Conservation (phyloP, 2,888 invertebrate genomes). For the Uloborus plumipes region DNA sequence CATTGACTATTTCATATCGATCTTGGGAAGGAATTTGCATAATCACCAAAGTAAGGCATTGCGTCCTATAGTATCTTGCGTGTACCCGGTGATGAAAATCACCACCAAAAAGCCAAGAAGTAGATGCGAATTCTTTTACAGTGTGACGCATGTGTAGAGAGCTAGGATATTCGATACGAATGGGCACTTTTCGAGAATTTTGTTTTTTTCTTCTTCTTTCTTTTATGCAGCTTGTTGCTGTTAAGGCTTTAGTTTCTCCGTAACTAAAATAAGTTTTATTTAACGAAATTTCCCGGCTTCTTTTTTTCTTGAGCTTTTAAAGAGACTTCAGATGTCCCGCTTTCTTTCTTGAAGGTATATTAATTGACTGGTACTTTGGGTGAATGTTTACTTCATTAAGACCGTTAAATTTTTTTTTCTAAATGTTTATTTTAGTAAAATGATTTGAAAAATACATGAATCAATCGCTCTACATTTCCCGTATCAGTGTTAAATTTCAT, state of each 20-base stretch:
- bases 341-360: too few relatives aligned
- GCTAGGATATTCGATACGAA: constrained; percentile 6
- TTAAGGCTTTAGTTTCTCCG: background rate
- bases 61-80: constrained; percentile 19
- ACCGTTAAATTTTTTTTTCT: too few relatives aligned
- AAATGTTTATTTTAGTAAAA: too few relatives aligned
- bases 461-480: too few relatives aligned
- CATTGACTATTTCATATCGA: constrained; percentile 58
- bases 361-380: too few relatives aligned
- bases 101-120: constrained; percentile 30
- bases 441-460: too few relatives aligned
- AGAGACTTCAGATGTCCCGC: too few relatives aligned
- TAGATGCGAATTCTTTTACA: constrained; percentile 15
- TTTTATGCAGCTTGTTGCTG: too few relatives aligned
- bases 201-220: background rate
- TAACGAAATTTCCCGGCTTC: background rate
- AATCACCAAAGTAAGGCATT: constrained; percentile 56
- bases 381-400: too few relatives aligned
- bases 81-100: constrained; percentile 39
- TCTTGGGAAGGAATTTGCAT: constrained; percentile 47
- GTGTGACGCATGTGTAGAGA: constrained; percentile 7
- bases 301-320: too few relatives aligned
- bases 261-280: constrained; percentile 30
- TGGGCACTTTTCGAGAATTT: background rate
- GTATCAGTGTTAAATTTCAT: too few relatives aligned